Percentiles rank a stretch among this genome's conserved stretches.
Evolutionary conservation across 2,797 vertebrate species (phyloP).

Genomic region (Danio tinwini): DNA sequence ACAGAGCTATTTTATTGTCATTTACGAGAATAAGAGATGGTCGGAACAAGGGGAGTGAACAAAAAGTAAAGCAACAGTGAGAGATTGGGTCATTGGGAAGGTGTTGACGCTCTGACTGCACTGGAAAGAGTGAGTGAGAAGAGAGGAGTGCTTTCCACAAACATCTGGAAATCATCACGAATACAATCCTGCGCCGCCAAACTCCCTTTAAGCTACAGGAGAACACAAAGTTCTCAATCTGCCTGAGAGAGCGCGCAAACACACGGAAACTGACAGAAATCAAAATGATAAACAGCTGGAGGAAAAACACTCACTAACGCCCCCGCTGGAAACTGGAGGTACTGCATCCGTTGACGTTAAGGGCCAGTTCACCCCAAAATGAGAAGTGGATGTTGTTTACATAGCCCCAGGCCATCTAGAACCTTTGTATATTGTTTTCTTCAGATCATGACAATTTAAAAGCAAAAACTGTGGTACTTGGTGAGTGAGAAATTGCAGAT

Average conservation of each 20-base stretch:
- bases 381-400: too few species aligned
- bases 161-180: conserved; percentile 81
- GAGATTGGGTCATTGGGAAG: conserved; percentile 17
- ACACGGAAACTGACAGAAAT: conserved; percentile 31
- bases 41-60: neutral
- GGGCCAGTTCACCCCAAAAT: neutral
- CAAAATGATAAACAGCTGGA: conserved; percentile 26
- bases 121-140: conserved; percentile 56
- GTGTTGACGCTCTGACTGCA: conserved; percentile 47
- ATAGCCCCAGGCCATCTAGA: too few species aligned
- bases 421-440: too few species aligned
- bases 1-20: neutral
- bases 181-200: conserved; percentile 63
- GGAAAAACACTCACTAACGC: neutral
- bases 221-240: conserved; percentile 75
- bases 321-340: neutral
- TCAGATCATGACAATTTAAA: too few species aligned
- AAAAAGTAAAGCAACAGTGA: conserved; percentile 15
- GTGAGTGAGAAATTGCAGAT: too few species aligned
- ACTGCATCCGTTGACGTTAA: neutral
- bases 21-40: conserved; percentile 15
- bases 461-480: too few species aligned
- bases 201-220: conserved; percentile 71
- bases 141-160: conserved; percentile 58
- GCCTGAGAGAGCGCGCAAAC: conserved; percentile 33